These are phyloP conservation scores for Myotis lucifugus DNA, from an alignment of 2,113 vertebrate species.

Conservation along the genomic window DNA sequence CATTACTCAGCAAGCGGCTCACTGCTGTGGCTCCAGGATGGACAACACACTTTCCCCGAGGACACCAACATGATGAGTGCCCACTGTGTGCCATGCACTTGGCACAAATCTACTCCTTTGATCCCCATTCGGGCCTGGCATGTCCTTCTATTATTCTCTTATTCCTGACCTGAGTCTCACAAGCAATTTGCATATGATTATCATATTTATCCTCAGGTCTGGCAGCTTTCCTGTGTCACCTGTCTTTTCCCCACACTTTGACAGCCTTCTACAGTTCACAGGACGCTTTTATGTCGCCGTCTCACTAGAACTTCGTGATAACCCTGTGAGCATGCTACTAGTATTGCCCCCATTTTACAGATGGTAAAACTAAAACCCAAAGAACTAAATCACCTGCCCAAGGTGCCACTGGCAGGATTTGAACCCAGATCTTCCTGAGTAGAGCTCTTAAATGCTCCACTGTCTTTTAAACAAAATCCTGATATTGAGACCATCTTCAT, in stretches of 20 bases:
- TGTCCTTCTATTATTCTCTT: background rate
- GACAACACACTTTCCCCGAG: accelerated
- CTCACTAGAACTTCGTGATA: background rate
- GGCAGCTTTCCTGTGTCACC: background rate
- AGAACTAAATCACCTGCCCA: background rate
- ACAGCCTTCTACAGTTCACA: background rate
- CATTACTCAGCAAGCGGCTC: accelerated
- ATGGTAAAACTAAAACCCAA: background rate
- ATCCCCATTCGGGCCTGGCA: background rate
- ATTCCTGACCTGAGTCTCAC: background rate
- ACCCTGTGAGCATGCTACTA: background rate
- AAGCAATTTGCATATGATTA: background rate
- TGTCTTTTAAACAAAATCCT: background rate
- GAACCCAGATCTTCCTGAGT: background rate
- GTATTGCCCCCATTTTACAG: background rate
- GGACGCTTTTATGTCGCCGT: background rate
- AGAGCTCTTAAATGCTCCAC: background rate
- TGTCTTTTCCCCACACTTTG: background rate
- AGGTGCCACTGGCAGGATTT: background rate
- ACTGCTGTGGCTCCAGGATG: background rate
- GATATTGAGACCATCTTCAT: background rate
- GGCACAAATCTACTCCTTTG: background rate
- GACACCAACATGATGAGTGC: background rate
- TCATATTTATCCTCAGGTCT: background rate
- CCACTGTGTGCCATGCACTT: accelerated